Base-by-base conservation (phyloP, 2,797 vertebrate species). In the Lophura swinhoii region DNA sequence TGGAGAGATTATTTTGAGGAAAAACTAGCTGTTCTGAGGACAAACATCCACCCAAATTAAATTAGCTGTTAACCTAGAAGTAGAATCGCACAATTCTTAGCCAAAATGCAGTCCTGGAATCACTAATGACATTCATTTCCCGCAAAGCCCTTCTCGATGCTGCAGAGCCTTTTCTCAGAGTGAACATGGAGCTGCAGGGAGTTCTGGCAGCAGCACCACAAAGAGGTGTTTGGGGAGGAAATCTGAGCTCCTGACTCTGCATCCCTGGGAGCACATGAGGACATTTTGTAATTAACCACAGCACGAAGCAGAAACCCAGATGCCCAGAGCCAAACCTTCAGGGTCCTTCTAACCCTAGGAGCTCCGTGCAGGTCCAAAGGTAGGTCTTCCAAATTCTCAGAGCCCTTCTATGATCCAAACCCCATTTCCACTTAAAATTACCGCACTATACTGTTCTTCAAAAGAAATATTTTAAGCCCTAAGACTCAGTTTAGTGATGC, bases 251-350 rank as follows among this genome's bases (percentile, higher is more conserved):
- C n/a, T 22, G 76, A 4, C 14, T 39, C 43, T 33, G 14, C 18
- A 20, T 46, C 48, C 29, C 60, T 21, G 23, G 41, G 63, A 78
- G 6, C 17, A 49, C 37, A 7, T 11, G 29, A 77, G 41, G 67
- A 82, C n/a, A 12, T 49, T 21, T 23, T 49, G 59, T 88, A 87
- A 91, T 76, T 84, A 86, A 64, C 70, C 84, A 63, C 84, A 84
- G 78, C 69, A 93, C 63, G 85, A 97, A 98, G 96, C 93, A 96
- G 85, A 97, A 97, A 78, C 14, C 56, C 31, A 56, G 93, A 84
- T 58, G 51, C 53, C 49, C 35, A 56, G 39, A 96, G 51, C 85
- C 88, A 96, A 87, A 96, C 67, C 76, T 95, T 83, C 83, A 62
- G 56, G 70, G 82, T 88, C 89, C 91, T 95, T 88, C 96, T 97